Evolutionary conservation across 2,113 vertebrate genomes (phyloP), one percentile per base, ranked within the genome.

Genomic region (Acinonyx jubatus): DNA sequence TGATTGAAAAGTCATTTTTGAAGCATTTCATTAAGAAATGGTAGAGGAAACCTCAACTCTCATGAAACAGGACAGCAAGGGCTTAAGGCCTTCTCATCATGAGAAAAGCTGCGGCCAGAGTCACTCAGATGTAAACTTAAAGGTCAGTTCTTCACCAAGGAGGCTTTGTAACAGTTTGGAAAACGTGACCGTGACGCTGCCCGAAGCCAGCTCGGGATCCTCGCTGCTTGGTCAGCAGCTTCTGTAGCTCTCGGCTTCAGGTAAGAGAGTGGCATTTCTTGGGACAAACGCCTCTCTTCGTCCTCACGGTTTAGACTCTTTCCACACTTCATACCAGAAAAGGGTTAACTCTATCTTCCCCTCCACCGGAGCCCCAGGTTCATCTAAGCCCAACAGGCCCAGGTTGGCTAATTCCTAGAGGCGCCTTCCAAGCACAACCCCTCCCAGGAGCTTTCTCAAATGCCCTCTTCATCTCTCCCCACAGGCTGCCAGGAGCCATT

Each of bases 101-200:
- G 41, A 85, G 88, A 73, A 68, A 93, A 4, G 19, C 81, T 79
- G 36, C 57, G 4, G 61, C 38, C 84, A 2, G 36, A 52, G 97
- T 89, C 97, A 96, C 94, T 97, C 94, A 38, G 80, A 23, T 9
- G 57, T 50, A 81, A 86, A 55, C 66, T 65, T 52, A 97, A 98
- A 97, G 94, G 95, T 97, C 97, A 96, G 45, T 23, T 86, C 89
- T 78, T 73, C 38, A 4, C 7, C 71, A 27, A 16, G 45, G 89
- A 71, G 71, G 61, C 41, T 18, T 48, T 31, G 55, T 61, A 68
- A 69, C 12, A 7, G 82, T 65, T 48, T 23, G 57, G 90, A 66
- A 80, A 94, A 89, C 55, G 73, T 18, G 0, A 66, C 10, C 0
- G 0, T 25, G 68, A 61, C 48, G 27, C 27, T 38, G 21, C 36